Base-by-base conservation (phyloP, 2,888 invertebrate species). In the Cheilosia pagana region DNA sequence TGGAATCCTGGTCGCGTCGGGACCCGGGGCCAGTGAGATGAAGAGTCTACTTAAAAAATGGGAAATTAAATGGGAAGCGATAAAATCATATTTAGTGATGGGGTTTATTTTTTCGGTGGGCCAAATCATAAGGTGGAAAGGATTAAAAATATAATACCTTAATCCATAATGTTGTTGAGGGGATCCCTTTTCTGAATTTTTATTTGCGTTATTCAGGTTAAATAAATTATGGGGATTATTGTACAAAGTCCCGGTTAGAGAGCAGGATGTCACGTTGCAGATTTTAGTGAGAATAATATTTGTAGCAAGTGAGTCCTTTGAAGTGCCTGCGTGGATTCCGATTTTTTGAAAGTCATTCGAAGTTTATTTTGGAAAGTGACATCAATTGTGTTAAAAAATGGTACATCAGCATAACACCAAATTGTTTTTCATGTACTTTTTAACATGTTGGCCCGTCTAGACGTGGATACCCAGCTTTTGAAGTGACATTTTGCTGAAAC, bases 51-150 rank as follows among this genome's bases (percentile, higher is more conserved):
- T 41, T 14, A 31, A 28, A 12, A 67, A 59, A 45, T 45, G 55
- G 55, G 55, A 74, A 74, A 75, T 75, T 75, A 67, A 75, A 75
- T 67, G 65, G 41, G 57, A 67, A 57, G 50, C 57, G 52, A 75
- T 67, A 75, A 75, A 75, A 59, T 57, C 41, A 74, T 63, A 55
- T 43, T 16, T 52, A 21, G 14, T 3, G 10, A 8, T 19, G 23
- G 21, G 35, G 28, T 31, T 57, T 16, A 19, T 48, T 57, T 48
- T 59, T 55, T 48, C n/a, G 16, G 16, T 14, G 43, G 4, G 16
- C 6, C 1, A 16, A 41, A 59, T 75, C 67, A 75, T 50, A 23
- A 59, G 67, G 65, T 57, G 50, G 48, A 75, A 67, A 12, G 60
- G 67, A 75, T 67, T 63, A 65, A 65, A 39, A 8, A 45, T 43